Evolutionary conservation across 2,888 invertebrate genomes (phyloP), one percentile per base, ranked within the genome.

Genomic region (Rhagium mordax): DNA sequence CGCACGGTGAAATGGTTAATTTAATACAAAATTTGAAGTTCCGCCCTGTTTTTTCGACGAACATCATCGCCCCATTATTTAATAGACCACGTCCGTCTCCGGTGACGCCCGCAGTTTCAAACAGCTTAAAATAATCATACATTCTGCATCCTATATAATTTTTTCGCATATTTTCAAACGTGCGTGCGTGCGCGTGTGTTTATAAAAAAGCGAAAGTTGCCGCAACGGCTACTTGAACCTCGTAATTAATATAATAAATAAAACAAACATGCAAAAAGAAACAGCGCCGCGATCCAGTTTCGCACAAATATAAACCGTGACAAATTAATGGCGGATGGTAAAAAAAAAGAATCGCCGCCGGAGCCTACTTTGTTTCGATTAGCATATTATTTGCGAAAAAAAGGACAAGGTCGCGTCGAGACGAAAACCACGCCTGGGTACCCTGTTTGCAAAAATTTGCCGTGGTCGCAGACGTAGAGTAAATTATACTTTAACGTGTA

Each of bases 351-450:
- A 49, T 0, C 27, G 18, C 27, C 51, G 27, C 27, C 8, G 24
- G 21, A 24, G 21, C 61, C 47, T 21, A 48, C 47, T 47, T 20
- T 7, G 61, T 20, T 21, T 47, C n/a, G 24, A 62, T 62, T 62
- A 64, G 6, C 24, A 49, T 47, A 62, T 24, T 49, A 49, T 64
- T 64, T 51, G 18, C 15, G n/a, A n/a, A 24, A 51, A 64, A 64
- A 64, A 64, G 64, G 51, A 64, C 64, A 64, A 64, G 64, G 64
- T 64, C 64, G 64, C 49, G 16, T 24, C 51, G 21, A 21, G 49
- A 18, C 49, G 13, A 20, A 20, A 49, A 51, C 64, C 49, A 24
- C 62, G 24, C 62, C 62, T 49, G 20, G 49, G 62, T 49, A 27
- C 48, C 49, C 24, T 61, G 48, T 62, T 62, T 62, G 61, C 48